phyloP scores from a whole-genome alignment of 2,888 invertebrate genomes.

The Melanostoma scalare region DNA sequence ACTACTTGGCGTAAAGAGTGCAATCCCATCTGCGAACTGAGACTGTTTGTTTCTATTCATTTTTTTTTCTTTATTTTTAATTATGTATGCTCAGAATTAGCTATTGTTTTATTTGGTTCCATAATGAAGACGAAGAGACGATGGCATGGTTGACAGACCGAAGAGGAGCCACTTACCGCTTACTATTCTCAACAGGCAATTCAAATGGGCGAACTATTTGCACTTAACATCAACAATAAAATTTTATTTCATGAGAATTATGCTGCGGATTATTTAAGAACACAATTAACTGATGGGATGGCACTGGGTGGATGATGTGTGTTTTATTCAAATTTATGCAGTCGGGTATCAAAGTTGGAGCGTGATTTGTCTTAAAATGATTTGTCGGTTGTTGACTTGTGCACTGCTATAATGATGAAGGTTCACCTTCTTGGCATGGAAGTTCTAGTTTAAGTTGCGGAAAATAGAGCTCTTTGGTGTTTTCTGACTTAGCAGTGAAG shows the following conservation, averaged over 20 bases:
- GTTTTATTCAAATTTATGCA: conserved; percentile 32
- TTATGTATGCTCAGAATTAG: conserved; percentile 56
- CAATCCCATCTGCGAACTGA: conserved; percentile 59
- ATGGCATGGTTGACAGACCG: conserved; percentile 62
- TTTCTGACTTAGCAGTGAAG: no score
- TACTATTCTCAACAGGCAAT: conserved; percentile 18
- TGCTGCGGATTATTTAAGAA: conserved; percentile 41
- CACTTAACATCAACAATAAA: conserved; percentile 46
- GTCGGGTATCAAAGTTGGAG: conserved; percentile 1
- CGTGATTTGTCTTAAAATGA: conserved; percentile 27
- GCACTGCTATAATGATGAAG: no score
- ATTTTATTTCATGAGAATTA: conserved; percentile 61
- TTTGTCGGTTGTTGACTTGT: conserved; percentile 57
- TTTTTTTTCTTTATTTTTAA: conserved; percentile 30
- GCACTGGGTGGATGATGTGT: background rate
- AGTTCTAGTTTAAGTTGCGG: no score
- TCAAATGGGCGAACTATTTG: conserved; percentile 52
- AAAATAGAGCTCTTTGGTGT: no score
- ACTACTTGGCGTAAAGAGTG: conserved; percentile 25
- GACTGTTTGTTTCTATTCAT: conserved; percentile 1
- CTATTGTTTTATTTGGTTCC: conserved; percentile 44
- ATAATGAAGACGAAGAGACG: conserved; percentile 22
- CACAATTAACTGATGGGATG: conserved; percentile 43
- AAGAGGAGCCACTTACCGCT: background rate
- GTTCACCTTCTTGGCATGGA: no score